phyloP scores from a whole-genome alignment of 2,113 vertebrate genomes.

The Chaetodon trifascialis region DNA sequence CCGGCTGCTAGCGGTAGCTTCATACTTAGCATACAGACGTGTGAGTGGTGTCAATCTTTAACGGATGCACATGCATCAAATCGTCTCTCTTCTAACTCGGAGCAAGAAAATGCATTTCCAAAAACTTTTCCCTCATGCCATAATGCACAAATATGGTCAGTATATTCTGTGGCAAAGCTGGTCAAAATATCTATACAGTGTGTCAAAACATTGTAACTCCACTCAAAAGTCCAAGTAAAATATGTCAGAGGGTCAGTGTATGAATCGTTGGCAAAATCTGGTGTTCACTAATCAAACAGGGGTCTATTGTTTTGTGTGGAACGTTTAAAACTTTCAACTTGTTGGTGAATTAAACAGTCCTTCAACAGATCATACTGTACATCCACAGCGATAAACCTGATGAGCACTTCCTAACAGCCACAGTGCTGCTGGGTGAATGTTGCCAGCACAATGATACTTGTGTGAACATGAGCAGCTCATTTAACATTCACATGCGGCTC shows the following conservation, averaged over 20 bases:
- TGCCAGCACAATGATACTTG: constrained; percentile 26
- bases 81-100: background rate
- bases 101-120: background rate
- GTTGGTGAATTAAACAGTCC: background rate
- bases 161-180: background rate
- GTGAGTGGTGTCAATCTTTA: background rate
- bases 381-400: constrained; percentile 1
- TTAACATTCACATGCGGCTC: constrained; percentile 30
- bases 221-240: background rate
- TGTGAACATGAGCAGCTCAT: constrained; percentile 33
- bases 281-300: background rate
- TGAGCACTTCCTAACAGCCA: constrained; percentile 14
- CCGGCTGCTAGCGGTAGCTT: background rate
- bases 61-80: background rate
- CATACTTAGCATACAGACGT: background rate
- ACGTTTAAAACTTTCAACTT: background rate
- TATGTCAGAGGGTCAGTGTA: background rate
- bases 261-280: background rate
- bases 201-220: background rate
- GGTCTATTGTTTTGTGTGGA: background rate
- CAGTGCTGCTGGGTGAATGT: constrained; percentile 3
- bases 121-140: background rate
- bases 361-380: constrained; percentile 9
- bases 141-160: background rate
- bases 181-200: background rate